Base-by-base conservation (phyloP, 2,797 vertebrate species). In the Natrix natrix region DNA sequence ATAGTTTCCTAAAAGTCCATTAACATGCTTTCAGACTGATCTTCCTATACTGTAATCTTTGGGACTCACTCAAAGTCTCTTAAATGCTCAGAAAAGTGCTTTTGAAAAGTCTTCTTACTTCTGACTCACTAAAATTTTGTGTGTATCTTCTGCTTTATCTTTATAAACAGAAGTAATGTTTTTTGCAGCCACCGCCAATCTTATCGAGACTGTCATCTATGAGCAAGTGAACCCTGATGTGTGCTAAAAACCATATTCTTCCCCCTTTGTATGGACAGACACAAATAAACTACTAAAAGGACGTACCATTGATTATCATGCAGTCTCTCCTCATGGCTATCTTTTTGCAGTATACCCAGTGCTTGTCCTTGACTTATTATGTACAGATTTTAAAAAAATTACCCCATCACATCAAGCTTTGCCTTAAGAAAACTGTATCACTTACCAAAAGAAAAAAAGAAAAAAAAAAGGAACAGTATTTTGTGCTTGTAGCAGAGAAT, bases 281-380 rank as follows among this genome's bases (percentile, higher is more conserved):
- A 96, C 92, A 96, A 97, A 96, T 90, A 93, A 97, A 94, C 93
- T 94, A 95, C 94, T 95, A 94, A 93, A 92, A 92, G 93, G 95
- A 94, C 86, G 66, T 91, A 55, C 89, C 95, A 56, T 96, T 96
- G 95, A 91, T 92, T 94, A 95, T 94, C 91, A 90, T 93, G 89
- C 91, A 92, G 4, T 90, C 95, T 94, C 93, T 91, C 91, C 37
- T 92, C n/a, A 69, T 94, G 3, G 26, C 93, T 61, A 90, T 94
- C 59, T 94, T 94, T 94, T 94, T 96, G 93, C 93, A 93, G 22
- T 92, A 92, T 88, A 90, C 91, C 89, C 52, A 52, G 0, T 28
- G 87, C 91, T 95, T 95, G 92, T 92, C 91, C 63, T 91, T 94
- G 87, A 74, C 74, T 94, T 94, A 90, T 17, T 91, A 88, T 92